These are phyloP conservation scores for Odontomachus brunneus DNA, from an alignment of 1,140 invertebrate species.

Conservation along the genomic window DNA sequence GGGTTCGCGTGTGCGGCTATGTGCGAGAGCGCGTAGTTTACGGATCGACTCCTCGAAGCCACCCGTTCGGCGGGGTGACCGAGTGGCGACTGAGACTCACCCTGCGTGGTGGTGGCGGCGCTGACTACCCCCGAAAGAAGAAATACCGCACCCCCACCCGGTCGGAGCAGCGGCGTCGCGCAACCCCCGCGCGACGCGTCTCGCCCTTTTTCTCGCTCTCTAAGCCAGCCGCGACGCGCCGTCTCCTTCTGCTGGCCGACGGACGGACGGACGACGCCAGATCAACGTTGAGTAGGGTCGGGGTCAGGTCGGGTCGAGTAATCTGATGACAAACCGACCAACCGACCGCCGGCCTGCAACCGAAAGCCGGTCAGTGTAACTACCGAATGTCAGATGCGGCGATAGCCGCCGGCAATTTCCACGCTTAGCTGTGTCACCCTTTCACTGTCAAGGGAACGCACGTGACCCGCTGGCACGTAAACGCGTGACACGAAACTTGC, in stretches of 20 bases:
- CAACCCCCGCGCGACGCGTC: neutral
- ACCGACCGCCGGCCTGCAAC: neutral
- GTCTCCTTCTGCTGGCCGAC: constrained; percentile 1
- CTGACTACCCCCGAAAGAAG: constrained; percentile 76
- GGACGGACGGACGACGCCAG: neutral
- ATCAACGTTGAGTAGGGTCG: constrained; percentile 17
- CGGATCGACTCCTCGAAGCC: constrained; percentile 50
- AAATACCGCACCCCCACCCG: constrained; percentile 43
- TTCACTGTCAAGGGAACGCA: constrained; percentile 54
- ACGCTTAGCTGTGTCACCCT: constrained; percentile 9
- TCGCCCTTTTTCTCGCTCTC: constrained; percentile 21
- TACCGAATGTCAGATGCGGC: neutral
- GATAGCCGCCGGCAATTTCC: constrained; percentile 23
- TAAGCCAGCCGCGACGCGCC: constrained; percentile 21
- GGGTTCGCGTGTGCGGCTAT: constrained; percentile 17
- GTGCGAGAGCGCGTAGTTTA: constrained; percentile 30
- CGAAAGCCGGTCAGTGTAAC: constrained; percentile 10
- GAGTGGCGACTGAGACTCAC: constrained; percentile 80
- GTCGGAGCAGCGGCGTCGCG: neutral
- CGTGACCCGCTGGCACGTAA: constrained; percentile 60
- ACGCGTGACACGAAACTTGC: constrained; percentile 44
- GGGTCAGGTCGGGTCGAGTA: neutral
- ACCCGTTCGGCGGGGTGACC: constrained; percentile 79
- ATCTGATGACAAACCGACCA: constrained; percentile 22
- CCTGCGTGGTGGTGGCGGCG: constrained; percentile 76